Conservation (phyloP, 2,797 vertebrate genomes). For the Phaenicophaeus curvirostris region DNA sequence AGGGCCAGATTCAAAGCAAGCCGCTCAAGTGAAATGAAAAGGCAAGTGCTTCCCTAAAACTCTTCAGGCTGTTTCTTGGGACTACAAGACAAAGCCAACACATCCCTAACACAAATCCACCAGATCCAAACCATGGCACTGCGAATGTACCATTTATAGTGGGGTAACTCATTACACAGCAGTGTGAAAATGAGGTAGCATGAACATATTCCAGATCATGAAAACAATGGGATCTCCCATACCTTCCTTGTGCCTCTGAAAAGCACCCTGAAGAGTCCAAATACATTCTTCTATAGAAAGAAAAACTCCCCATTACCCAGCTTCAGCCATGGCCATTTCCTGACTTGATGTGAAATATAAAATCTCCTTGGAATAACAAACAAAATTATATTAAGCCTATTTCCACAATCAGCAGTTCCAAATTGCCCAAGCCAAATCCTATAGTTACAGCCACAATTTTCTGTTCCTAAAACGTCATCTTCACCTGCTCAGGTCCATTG, state of each 20-base stretch:
- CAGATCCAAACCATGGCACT: not conserved
- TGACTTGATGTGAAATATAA: not conserved
- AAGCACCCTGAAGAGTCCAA: not conserved
- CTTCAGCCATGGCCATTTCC: not conserved
- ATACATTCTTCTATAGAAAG: not conserved
- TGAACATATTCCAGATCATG: not conserved
- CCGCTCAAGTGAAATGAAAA: not conserved
- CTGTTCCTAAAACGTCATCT: not conserved
- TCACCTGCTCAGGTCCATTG: not conserved
- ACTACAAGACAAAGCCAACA: not conserved
- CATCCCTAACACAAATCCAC: not conserved
- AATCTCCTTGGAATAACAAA: not conserved
- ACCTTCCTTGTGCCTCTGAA: not conserved
- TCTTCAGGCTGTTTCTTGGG: not conserved
- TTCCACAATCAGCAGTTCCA: not conserved
- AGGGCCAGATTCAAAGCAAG: slow-evolving; percentile 3
- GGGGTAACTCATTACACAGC: not conserved
- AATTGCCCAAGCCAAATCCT: not conserved
- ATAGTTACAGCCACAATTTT: not conserved
- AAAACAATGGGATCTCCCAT: not conserved
- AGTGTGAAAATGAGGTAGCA: not conserved
- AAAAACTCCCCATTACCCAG: not conserved
- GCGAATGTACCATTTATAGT: not conserved
- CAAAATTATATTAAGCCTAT: rapidly evolving
- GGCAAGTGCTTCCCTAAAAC: not conserved